A percentile compares a stretch with the other conserved stretches of the same genome.
phyloP scores from a whole-genome alignment of 2,797 vertebrate species.

The Periparus ater region DNA sequence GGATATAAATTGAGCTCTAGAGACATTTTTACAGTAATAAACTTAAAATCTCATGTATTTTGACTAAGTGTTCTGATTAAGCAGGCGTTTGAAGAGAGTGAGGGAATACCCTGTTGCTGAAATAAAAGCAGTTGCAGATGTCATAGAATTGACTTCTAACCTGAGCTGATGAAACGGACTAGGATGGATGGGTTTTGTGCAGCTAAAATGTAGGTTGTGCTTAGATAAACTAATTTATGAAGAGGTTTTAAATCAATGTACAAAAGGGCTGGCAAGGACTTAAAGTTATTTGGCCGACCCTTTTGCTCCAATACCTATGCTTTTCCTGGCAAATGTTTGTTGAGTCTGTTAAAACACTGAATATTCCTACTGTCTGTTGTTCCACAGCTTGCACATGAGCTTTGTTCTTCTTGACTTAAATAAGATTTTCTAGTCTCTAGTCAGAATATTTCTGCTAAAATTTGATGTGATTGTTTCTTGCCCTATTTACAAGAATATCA shows the following conservation, averaged over 20 bases:
- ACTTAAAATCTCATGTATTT: constrained; percentile 53
- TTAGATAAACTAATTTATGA: not conserved
- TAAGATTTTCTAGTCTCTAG: not conserved
- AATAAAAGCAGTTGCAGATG: not conserved
- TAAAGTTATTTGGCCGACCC: not conserved
- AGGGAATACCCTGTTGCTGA: not conserved
- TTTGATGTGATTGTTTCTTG: not conserved
- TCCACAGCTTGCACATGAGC: not conserved
- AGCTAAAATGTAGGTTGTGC: not conserved
- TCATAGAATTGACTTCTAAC: not conserved
- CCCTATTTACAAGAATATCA: not conserved
- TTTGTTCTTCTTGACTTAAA: not conserved
- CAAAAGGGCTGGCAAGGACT: not conserved
- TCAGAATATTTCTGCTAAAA: not conserved
- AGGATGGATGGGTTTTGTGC: not conserved
- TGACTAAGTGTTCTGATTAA: constrained; percentile 58
- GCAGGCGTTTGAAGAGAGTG: constrained; percentile 5
- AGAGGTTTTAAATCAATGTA: not conserved
- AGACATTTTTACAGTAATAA: constrained; percentile 68
- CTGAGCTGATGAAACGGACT: not conserved
- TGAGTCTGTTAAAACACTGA: not conserved
- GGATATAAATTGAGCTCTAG: constrained; percentile 65
- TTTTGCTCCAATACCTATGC: not conserved
- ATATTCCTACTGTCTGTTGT: not conserved
- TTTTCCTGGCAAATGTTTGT: not conserved